A percentile compares a stretch with the other conserved stretches of the same genome.
phyloP scores from a whole-genome alignment of 2,797 vertebrate species.

The Hydrolagus colliei region DNA sequence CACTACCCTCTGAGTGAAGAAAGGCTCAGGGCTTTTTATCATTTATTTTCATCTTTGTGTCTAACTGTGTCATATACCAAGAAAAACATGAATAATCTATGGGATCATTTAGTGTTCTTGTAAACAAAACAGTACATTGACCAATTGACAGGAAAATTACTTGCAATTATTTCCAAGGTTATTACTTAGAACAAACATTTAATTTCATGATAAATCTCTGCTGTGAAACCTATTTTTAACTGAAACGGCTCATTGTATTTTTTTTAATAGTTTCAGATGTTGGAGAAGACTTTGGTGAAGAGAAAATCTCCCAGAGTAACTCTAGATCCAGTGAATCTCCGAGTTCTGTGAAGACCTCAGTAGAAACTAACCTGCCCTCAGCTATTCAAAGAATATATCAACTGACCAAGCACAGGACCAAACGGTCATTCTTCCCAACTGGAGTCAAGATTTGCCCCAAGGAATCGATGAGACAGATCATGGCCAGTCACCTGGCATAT shows the following conservation, averaged over 20 bases:
- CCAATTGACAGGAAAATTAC: background rate
- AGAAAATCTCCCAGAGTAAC: conserved; percentile 36
- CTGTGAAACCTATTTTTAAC: background rate
- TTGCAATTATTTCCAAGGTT: background rate
- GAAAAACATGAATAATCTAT: no score
- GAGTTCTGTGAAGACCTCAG: conserved; percentile 47
- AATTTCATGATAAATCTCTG: background rate
- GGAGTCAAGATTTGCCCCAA: conserved; percentile 79
- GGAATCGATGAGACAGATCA: conserved; percentile 70
- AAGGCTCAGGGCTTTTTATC: no score
- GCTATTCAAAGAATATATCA: conserved; percentile 58
- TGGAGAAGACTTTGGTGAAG: conserved; percentile 51
- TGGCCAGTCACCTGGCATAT: conserved; percentile 77
- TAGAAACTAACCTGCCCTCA: conserved; percentile 34
- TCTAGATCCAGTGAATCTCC: conserved; percentile 44
- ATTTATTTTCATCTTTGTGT: no score
- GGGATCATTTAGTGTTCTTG: no score
- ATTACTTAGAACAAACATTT: no score
- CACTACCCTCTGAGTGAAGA: no score
- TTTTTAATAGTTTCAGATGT: conserved; percentile 46
- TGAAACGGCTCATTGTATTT: background rate
- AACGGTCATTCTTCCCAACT: conserved; percentile 70
- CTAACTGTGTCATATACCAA: no score
- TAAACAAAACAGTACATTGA: background rate
- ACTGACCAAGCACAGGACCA: conserved; percentile 58